phyloP scores from a whole-genome alignment of 1,140 invertebrate genomes.

The Penaeus japonicus region DNA sequence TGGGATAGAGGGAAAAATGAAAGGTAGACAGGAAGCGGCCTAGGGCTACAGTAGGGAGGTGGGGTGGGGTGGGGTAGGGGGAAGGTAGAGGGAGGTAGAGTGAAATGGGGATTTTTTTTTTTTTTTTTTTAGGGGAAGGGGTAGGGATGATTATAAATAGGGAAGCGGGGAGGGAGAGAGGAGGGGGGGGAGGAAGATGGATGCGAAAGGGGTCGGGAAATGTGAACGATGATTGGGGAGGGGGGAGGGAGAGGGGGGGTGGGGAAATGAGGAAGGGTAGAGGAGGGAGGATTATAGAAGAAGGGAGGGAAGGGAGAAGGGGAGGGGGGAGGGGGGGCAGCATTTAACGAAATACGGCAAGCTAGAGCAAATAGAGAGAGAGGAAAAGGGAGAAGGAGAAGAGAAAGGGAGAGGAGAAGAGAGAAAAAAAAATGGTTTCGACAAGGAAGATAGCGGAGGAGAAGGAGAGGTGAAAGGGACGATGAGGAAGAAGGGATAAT shows the following conservation, averaged over 20 bases:
- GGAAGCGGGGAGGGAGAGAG: too few relatives aligned
- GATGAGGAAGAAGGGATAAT: not conserved
- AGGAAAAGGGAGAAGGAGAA: conserved; percentile 3
- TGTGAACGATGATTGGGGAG: not conserved
- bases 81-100: too few relatives aligned
- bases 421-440: not conserved
- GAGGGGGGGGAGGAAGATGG: too few relatives aligned
- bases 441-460: not conserved
- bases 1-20: not conserved
- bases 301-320: not conserved
- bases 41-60: too few relatives aligned
- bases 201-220: too few relatives aligned
- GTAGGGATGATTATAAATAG: too few relatives aligned
- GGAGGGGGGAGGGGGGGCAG: not conserved
- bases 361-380: not conserved
- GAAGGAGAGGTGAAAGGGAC: not conserved
- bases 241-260: not conserved
- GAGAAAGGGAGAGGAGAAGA: not conserved
- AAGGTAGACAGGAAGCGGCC: too few relatives aligned
- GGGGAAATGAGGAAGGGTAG: too few relatives aligned
- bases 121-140: too few relatives aligned
- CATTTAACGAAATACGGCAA: not conserved
- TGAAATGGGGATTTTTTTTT: too few relatives aligned
- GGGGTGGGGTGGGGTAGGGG: too few relatives aligned
- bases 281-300: too few relatives aligned